phyloP scores from a whole-genome alignment of 1,140 invertebrate genomes.

The Tetraneura akinire region DNA sequence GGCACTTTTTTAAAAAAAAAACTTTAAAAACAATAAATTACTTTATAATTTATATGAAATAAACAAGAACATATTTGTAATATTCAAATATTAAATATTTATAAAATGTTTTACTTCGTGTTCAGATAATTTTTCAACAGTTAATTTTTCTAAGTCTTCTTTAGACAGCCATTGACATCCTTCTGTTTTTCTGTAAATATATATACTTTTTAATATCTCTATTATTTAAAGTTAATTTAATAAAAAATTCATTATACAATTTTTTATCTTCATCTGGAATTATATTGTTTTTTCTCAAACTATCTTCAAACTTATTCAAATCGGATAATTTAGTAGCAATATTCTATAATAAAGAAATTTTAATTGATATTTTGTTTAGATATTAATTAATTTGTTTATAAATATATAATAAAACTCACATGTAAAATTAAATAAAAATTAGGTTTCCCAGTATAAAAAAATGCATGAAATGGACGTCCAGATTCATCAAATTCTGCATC shows the following conservation, averaged over 20 bases:
- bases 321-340: constrained; percentile 67
- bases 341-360: constrained; percentile 61
- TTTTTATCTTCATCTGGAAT: constrained; percentile 64
- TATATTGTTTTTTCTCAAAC: constrained; percentile 66
- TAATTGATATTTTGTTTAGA: constrained; percentile 1
- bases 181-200: constrained; percentile 43
- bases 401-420: constrained; percentile 63
- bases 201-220: too few species aligned
- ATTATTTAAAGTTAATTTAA: constrained; percentile 59
- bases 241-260: constrained; percentile 71
- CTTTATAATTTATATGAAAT: neutral
- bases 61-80: neutral
- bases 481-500: constrained; percentile 86
- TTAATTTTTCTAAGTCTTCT: constrained; percentile 66
- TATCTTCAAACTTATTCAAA: constrained; percentile 71
- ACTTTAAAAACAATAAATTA: too few species aligned
- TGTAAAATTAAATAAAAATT: constrained; percentile 82
- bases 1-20: too few species aligned
- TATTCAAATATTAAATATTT: neutral
- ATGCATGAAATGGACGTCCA: constrained; percentile 82
- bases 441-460: constrained; percentile 87
- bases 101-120: constrained; percentile 62
- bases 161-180: constrained; percentile 70
- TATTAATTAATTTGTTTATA: neutral
- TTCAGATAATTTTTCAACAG: constrained; percentile 75